A percentile compares a stretch with the other conserved stretches of the same genome.
Evolutionary conservation across 2,113 vertebrate species (phyloP).

Genomic region (Ammodytes marinus): DNA sequence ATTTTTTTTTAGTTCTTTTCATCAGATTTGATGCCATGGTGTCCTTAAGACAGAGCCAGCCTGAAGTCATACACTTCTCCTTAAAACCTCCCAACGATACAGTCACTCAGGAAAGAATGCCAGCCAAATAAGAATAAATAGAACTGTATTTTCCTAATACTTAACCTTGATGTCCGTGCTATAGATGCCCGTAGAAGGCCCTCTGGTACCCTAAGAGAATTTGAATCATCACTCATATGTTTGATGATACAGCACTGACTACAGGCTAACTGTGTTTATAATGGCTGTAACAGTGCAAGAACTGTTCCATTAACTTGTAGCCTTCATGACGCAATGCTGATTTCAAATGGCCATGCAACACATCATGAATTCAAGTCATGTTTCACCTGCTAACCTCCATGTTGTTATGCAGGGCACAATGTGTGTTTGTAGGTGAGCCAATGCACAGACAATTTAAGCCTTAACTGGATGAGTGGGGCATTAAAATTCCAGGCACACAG

Average conservation of each 20-base stretch:
- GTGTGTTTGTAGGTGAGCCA: slow-evolving; percentile 46
- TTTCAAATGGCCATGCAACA: slow-evolving; percentile 44
- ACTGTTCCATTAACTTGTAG: slow-evolving; percentile 18
- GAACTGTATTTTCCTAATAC: slow-evolving; percentile 30
- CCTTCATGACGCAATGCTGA: slow-evolving; percentile 25
- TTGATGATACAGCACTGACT: slow-evolving; percentile 43
- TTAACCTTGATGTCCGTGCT: slow-evolving; percentile 29
- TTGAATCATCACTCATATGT: slow-evolving; percentile 52
- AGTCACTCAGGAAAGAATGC: slow-evolving; percentile 34
- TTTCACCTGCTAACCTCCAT: background rate
- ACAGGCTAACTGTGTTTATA: slow-evolving; percentile 37
- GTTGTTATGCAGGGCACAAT: slow-evolving; percentile 29
- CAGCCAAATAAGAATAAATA: slow-evolving; percentile 19
- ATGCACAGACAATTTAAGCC: slow-evolving; percentile 47
- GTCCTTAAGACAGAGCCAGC: slow-evolving; percentile 31
- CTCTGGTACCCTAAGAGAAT: slow-evolving; percentile 36
- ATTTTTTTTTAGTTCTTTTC: slow-evolving; percentile 12
- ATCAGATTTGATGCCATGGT: slow-evolving; percentile 5
- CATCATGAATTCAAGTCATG: slow-evolving; percentile 22
- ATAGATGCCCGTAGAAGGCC: slow-evolving; percentile 41
- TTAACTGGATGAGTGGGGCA: slow-evolving; percentile 41
- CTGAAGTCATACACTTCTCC: background rate
- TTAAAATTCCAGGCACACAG: slow-evolving; percentile 41
- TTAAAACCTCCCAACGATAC: slow-evolving; percentile 1
- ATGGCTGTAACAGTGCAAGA: slow-evolving; percentile 13